Base-by-base conservation (phyloP, 2,888 invertebrate genomes). In the Temnothorax rugatulus region DNA sequence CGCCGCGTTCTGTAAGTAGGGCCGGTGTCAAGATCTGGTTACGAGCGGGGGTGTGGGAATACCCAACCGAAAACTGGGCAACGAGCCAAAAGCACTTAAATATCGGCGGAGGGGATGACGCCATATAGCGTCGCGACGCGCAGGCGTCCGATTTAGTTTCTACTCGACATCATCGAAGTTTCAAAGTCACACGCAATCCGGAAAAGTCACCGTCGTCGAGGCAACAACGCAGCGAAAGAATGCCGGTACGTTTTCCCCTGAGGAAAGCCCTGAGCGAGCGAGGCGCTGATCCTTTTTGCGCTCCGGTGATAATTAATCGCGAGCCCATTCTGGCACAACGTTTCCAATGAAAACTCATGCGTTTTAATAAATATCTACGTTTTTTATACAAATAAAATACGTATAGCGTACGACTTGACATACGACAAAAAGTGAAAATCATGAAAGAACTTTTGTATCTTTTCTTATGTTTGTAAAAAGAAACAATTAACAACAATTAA, bases 101-200 rank as follows among this genome's bases (percentile, higher is more conserved):
- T 88, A 89, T 89, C 89, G 85, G 84, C 89, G 93, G 94, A 93
- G 94, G 94, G 94, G 95, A 93, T 93, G 93, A 94, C 94, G 94
- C 94, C 93, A 95, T 95, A 95, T 95, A 95, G 94, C 95, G 95
- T 95, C 95, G 95, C 95, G 95, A 95, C 96, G 95, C 95, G 87
- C 90, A n/a, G 73, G 88, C 86, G 84, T 93, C 89, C 90, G 91
- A 93, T 92, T 94, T 95, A 94, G 95, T 94, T 93, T 92, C 90
- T 87, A 90, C 91, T 89, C 92, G 90, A 90, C 90, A 89, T 91
- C 92, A 93, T 91, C 91, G 47, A 71, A 71, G 90, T 93, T 93
- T 91, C 91, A 92, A 92, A 92, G 87, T 91, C 84, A 89, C 84
- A 75, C 76, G 54, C 84, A 83, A 52, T 71, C 86, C 82, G 69